Conservation (phyloP, 2,888 invertebrate species). For the Melinaea menophilus region DNA sequence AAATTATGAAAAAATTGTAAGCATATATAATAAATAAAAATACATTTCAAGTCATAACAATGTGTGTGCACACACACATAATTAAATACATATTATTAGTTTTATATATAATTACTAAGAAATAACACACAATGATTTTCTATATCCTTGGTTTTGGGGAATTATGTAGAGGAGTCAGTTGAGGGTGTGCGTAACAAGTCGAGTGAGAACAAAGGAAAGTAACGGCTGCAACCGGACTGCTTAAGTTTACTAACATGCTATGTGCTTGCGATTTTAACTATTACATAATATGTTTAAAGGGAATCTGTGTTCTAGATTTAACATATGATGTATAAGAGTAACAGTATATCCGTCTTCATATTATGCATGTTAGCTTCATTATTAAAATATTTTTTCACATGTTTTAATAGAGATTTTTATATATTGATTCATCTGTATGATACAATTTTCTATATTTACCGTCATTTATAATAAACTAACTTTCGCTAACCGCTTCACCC, state of each 20-base stretch:
- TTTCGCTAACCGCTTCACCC: too few species aligned
- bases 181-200: slow-evolving; percentile 34
- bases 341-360: too few species aligned
- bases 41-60: too few species aligned
- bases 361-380: too few species aligned
- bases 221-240: slow-evolving; percentile 28
- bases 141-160: slow-evolving; percentile 25
- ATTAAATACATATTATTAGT: neutral
- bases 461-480: too few species aligned
- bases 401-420: too few species aligned
- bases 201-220: slow-evolving; percentile 36
- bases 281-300: slow-evolving; percentile 19
- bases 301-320: neutral
- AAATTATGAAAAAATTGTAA: too few species aligned
- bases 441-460: too few species aligned
- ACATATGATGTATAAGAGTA: too few species aligned
- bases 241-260: slow-evolving; percentile 36
- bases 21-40: too few species aligned
- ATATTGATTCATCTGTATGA: too few species aligned
- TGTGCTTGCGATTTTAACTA: slow-evolving; percentile 35
- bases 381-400: too few species aligned
- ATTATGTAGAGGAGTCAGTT: slow-evolving; percentile 32
- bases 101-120: neutral
- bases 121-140: slow-evolving; percentile 14
- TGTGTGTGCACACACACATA: neutral